phyloP scores from a whole-genome alignment of 2,888 invertebrate species.

The Cosmorhoe ocellata region DNA sequence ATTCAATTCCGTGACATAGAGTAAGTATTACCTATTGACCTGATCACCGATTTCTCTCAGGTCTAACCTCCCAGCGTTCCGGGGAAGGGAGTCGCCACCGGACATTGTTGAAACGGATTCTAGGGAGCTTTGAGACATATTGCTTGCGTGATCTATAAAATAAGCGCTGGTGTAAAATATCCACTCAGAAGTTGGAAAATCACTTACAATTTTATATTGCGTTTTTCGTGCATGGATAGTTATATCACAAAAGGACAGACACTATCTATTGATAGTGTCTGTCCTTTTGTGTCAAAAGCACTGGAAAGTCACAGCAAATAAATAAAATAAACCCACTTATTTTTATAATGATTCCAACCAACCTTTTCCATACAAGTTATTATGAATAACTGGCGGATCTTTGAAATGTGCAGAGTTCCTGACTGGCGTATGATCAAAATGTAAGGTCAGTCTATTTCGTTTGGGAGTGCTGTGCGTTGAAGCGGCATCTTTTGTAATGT shows the following conservation, averaged over 20 bases:
- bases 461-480: slow-evolving; percentile 80
- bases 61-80: slow-evolving; percentile 65
- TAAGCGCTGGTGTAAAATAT: slow-evolving; percentile 23
- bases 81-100: slow-evolving; percentile 78
- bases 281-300: slow-evolving; percentile 6
- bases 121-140: slow-evolving; percentile 88
- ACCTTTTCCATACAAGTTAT: slow-evolving; percentile 70
- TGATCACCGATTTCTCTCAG: slow-evolving; percentile 76
- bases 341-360: slow-evolving; percentile 21
- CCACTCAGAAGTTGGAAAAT: too few species aligned
- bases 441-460: slow-evolving; percentile 86
- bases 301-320: too few species aligned
- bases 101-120: slow-evolving; percentile 90
- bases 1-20: too few species aligned
- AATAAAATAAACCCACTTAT: too few species aligned
- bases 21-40: slow-evolving; percentile 69
- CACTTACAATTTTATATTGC: neutral
- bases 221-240: neutral
- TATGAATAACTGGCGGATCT: slow-evolving; percentile 83
- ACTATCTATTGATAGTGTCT: slow-evolving; percentile 6
- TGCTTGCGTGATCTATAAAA: slow-evolving; percentile 85
- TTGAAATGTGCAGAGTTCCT: slow-evolving; percentile 89
- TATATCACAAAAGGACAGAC: neutral
- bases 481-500: slow-evolving; percentile 54
- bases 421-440: slow-evolving; percentile 87